Evolutionary conservation across 2,797 vertebrate species (phyloP).

Genomic region (Micropoecilia bifurca): DNA sequence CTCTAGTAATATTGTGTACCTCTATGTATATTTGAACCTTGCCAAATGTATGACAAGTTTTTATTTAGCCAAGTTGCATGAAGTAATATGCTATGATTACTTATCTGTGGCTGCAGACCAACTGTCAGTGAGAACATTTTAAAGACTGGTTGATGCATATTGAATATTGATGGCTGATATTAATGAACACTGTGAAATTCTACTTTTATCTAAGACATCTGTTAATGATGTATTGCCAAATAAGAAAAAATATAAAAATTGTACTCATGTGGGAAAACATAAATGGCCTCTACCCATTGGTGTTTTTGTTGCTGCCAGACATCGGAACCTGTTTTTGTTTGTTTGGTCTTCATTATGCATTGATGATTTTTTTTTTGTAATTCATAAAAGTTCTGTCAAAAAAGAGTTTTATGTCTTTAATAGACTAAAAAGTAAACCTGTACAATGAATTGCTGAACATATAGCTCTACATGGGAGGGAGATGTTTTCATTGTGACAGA

Average conservation of each 20-base stretch:
- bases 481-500: neutral
- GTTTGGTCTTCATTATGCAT: neutral
- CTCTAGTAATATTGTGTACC: constrained; percentile 38
- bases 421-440: neutral
- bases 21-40: constrained; percentile 72
- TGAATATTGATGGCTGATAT: constrained; percentile 14
- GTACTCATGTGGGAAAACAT: constrained; percentile 10
- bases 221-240: constrained; percentile 30
- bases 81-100: constrained; percentile 69
- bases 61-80: constrained; percentile 78
- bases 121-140: constrained; percentile 30
- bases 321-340: neutral
- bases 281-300: no score
- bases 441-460: neutral
- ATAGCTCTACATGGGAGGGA: neutral
- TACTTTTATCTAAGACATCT: constrained; percentile 54
- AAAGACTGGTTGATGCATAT: constrained; percentile 24
- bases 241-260: constrained; percentile 16
- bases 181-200: constrained; percentile 75
- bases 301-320: neutral
- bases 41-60: constrained; percentile 68
- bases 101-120: constrained; percentile 14
- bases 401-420: constrained; percentile 4
- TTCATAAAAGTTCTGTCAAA: neutral
- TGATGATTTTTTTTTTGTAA: neutral